Evolutionary conservation across 2,797 vertebrate species (phyloP).

Genomic region (Falco naumanni): DNA sequence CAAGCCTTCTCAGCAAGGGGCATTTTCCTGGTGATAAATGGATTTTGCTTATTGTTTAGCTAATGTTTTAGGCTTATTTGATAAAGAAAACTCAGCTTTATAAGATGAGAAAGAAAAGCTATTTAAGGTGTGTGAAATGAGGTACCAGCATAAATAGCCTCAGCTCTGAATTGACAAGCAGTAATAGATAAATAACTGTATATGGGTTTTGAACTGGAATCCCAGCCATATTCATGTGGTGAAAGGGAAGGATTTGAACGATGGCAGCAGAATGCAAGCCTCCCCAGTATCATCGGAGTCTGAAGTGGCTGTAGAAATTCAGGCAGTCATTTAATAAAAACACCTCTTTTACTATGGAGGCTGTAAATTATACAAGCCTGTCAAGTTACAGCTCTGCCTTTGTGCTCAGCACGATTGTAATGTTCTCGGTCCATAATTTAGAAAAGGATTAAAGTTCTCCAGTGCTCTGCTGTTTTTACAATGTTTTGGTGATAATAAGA

Average conservation of each 20-base stretch:
- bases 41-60: slow-evolving; percentile 23
- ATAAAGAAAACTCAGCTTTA: slow-evolving; percentile 77
- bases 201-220: slow-evolving; percentile 52
- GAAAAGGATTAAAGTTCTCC: slow-evolving; percentile 70
- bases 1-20: neutral
- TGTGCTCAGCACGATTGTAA: slow-evolving; percentile 70
- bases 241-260: slow-evolving; percentile 55
- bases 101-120: slow-evolving; percentile 72
- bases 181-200: slow-evolving; percentile 62
- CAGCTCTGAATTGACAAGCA: slow-evolving; percentile 12
- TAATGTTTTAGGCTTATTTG: slow-evolving; percentile 78
- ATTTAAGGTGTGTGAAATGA: slow-evolving; percentile 79
- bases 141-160: slow-evolving; percentile 69
- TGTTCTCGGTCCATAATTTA: slow-evolving; percentile 86
- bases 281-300: slow-evolving; percentile 23
- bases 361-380: slow-evolving; percentile 74
- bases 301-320: slow-evolving; percentile 58
- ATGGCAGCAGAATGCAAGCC: slow-evolving; percentile 47
- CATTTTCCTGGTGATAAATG: slow-evolving; percentile 29
- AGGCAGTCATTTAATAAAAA: slow-evolving; percentile 62
- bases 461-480: slow-evolving; percentile 55
- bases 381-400: slow-evolving; percentile 76
- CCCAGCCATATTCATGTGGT: slow-evolving; percentile 51
- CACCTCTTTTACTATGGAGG: slow-evolving; percentile 59
- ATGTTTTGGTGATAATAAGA: slow-evolving; percentile 66